Conservation (phyloP, 1,140 invertebrate genomes). For the Drosophila pectinifera region DNA sequence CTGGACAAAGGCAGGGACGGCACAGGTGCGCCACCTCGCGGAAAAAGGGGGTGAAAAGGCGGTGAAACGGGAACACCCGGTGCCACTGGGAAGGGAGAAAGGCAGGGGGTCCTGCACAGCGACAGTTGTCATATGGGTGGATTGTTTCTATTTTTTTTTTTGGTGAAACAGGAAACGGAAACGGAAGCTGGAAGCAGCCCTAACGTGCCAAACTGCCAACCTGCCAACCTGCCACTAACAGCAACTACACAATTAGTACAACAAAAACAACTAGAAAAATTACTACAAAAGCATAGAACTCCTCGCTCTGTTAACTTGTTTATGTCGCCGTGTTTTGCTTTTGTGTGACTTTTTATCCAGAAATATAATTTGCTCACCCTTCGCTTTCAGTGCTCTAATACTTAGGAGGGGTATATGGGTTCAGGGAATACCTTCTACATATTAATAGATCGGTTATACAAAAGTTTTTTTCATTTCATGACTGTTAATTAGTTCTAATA, state of each 20-base stretch:
- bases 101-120: conserved; percentile 4
- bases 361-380: conserved; percentile 61
- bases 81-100: conserved; percentile 4
- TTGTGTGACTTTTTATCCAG: conserved; percentile 69
- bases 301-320: conserved; percentile 75
- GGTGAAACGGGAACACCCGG: background rate
- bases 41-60: background rate
- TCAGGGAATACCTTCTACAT: background rate
- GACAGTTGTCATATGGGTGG: conserved; percentile 80
- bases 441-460: background rate
- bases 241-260: conserved; percentile 34
- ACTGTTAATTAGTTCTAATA: too few species aligned
- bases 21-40: conserved; percentile 71
- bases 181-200: conserved; percentile 67
- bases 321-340: conserved; percentile 72
- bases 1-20: conserved; percentile 49
- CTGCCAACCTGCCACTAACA: conserved; percentile 39
- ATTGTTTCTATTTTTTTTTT: conserved; percentile 54
- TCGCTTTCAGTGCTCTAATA: background rate
- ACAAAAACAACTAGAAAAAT: conserved; percentile 31
- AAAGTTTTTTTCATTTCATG: too few species aligned
- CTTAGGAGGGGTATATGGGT: background rate
- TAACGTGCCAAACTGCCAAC: conserved; percentile 63
- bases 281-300: conserved; percentile 43
- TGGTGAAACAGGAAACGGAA: conserved; percentile 61